These are phyloP conservation scores for Channallabes apus DNA, from an alignment of 2,797 vertebrate species.

Conservation along the genomic window DNA sequence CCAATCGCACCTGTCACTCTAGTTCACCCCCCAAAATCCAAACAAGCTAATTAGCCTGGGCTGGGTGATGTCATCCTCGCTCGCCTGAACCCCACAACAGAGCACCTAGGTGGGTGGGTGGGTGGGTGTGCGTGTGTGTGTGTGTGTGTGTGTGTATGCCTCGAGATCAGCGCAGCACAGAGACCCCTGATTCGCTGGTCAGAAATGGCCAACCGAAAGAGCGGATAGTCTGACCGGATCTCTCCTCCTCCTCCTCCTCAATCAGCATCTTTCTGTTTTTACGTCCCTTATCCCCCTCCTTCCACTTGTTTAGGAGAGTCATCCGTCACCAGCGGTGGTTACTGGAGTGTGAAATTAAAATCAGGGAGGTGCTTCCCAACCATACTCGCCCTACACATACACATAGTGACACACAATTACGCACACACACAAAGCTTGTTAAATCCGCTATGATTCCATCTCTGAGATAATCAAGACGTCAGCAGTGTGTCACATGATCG, in stretches of 20 bases:
- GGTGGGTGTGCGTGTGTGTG: conserved; percentile 35
- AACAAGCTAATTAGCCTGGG: conserved; percentile 57
- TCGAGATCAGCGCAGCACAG: conserved; percentile 54
- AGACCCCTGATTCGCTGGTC: conserved; percentile 55
- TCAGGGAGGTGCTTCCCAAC: conserved; percentile 58
- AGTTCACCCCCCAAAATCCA: conserved; percentile 9
- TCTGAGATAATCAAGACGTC: conserved; percentile 79
- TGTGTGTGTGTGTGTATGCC: conserved; percentile 35
- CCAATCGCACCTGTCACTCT: conserved; percentile 56
- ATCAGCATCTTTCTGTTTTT: conserved; percentile 43
- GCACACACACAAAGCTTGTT: conserved; percentile 53
- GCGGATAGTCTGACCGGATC: conserved; percentile 53
- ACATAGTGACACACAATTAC: conserved; percentile 21
- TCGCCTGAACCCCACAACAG: conserved; percentile 54
- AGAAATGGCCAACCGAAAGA: conserved; percentile 67
- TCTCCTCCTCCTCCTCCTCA: conserved; percentile 44
- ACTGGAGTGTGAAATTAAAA: conserved; percentile 89
- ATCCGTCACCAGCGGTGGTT: conserved; percentile 80
- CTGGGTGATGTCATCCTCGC: conserved; percentile 66
- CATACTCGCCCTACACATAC: conserved; percentile 31
- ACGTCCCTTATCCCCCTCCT: conserved; percentile 49
- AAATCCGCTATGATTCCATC: conserved; percentile 60
- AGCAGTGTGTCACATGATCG: conserved; percentile 52
- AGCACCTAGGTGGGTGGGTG: neutral
- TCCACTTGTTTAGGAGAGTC: conserved; percentile 71